Evolutionary conservation across 2,888 invertebrate genomes (phyloP), one percentile per base, ranked within the genome.

Genomic region (Alloplasta piceator): DNA sequence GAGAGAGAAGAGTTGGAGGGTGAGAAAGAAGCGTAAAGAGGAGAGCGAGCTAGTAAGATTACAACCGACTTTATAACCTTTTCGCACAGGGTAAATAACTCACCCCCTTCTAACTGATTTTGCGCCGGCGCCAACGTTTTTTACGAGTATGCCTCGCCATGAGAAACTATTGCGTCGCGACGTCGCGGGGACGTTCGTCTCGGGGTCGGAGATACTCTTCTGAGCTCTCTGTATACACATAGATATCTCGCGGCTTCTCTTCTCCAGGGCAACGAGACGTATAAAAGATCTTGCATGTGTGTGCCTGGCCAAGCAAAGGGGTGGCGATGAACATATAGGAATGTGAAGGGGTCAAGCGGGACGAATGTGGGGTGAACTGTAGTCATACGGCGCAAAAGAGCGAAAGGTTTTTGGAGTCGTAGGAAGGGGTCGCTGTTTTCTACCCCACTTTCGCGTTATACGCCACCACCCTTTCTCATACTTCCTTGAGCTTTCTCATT

Each of bases 81-180:
- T 85, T 84, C 84, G 26, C 26, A 74, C 75, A 82, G 86, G 86
- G 86, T 87, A 88, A 89, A 89, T 88, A 90, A 88, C 87, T 88
- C 87, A 87, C 86, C 85, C 85, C 84, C 82, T 85, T 85, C 85
- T 85, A 84, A 87, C 86, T 87, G 88, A 89, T 88, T 89, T 86
- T 82, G 82, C 85, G 84, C 67, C 73, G 90, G 90, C 90, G 90
- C 91, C 90, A 88, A 88, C 82, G 85, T 89, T 89, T 88, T 91
- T 91, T 91, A 90, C 89, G 90, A 89, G 87, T 85, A 86, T 16
- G 60, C 55, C 56, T 85, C 82, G 82, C 76, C 80, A 78, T 74
- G 84, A 75, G 78, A 68, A 77, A 78, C 74, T 68, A 74, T 77
- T 56, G 82, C 78, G 77, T 56, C 79, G 78, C 80, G 76, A 78